Evolutionary conservation across 2,888 invertebrate species (phyloP), one percentile per base, ranked within the genome.

Genomic region (Dynastes hyllus): DNA sequence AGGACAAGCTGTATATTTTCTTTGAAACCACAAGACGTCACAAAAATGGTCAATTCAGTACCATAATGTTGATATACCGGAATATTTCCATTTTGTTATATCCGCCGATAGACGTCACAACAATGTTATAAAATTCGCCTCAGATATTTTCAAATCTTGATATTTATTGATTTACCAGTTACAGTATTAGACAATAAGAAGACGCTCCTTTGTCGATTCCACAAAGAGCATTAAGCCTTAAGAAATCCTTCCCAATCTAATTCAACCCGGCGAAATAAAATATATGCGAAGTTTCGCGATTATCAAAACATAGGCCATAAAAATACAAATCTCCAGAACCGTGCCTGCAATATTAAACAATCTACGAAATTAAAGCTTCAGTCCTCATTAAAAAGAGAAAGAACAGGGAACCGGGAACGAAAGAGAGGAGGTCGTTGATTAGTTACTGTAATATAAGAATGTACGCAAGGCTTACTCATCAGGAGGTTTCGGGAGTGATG

Each of bases 381-480:
- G 82, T 83, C 85, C 85, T 86, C 87, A 86, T 87, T 86, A 87
- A 87, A 87, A 85, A 85, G 85, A 86, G 85, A 86, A 86, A 86
- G 85, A 85, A 86, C 81, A 81, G 82, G 80, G 77, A 58, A 58
- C 73, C 37, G 73, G 73, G 40, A 73, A 58, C 73, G 73, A 58
- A 69, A 58, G 79, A 83, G 85, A 85, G 87, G 85, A 84, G 82
- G 86, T 87, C 86, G 84, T 84, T 87, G 87, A 87, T 87, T 87
- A 87, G 87, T 86, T 85, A 83, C 85, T 82, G 85, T 86, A 86
- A 87, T 86, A 86, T 87, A 87, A 87, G 86, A 87, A 87, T 86
- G 86, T 87, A 87, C 87, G 87, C 87, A 86, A 86, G 86, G 81
- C 85, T 87, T 87, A 87, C 87, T 87, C 77, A 77, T 77, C 77